Base-by-base conservation (phyloP, 2,797 vertebrate genomes). In the Helicolenus hilgendorfi region DNA sequence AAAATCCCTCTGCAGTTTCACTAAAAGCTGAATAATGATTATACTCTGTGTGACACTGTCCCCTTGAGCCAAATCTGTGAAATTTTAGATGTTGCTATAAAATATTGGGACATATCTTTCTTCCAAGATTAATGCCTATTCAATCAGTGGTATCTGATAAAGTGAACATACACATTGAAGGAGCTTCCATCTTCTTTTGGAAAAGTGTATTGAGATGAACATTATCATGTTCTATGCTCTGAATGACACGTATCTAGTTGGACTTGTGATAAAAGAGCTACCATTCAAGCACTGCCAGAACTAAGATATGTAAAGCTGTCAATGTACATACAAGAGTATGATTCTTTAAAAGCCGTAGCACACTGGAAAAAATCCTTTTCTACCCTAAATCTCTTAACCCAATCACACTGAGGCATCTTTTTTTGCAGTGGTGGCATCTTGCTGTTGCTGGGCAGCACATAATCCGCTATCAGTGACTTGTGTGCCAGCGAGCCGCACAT, bases 391-490 rank as follows among this genome's bases (percentile, higher is more conserved):
- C 20, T 71, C 11, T 77, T n/a, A 88, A 73, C 22, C 20, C 36
- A 63, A 60, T 77, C 75, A 72, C 24, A 73, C 14, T 56, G 56
- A 62, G 79, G 58, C 59, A 24, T 33, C 1, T 26, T 45, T 26
- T 45, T 78, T 49, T 78, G 62, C 33, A 8, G 68, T 26, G 11
- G 67, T 18, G 6, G 22, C 65, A 86, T 79, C 59, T 77, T 73
- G 64, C 18, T 89, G 72, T 79, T 79, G 81, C 76, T 70, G 79
- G 64, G 85, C 72, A 89, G 68, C 72, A 76, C 26, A 22, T 91
- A 83, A 91, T 81, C 83, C 65, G 22, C 33, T 73, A 79, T 84
- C 62, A 65, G 24, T 80, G 84, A 64, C 31, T 70, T 70, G 27
- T 81, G 22, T 76, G 74, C 74, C 72, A 83, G 63, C n/a, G n/a